Conservation (phyloP, 2,888 invertebrate genomes). For the Athalia cordata region DNA sequence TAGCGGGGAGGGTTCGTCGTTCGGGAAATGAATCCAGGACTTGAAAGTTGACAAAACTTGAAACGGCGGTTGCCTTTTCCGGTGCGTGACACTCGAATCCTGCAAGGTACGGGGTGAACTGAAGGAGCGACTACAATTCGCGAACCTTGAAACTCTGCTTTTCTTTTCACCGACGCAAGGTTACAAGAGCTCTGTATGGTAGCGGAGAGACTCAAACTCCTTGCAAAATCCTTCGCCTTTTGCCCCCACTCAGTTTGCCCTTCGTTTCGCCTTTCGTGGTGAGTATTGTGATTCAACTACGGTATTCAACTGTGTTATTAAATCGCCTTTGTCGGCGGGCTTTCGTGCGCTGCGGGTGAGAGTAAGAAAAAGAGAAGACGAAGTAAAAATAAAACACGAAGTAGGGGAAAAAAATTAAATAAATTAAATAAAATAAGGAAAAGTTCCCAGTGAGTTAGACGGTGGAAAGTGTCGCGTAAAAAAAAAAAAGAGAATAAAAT, state of each 20-base stretch:
- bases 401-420: background rate
- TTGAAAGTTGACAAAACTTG: conserved; percentile 25
- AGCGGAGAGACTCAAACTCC: background rate
- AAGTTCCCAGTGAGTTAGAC: background rate
- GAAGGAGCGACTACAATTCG: conserved; percentile 14
- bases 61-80: conserved; percentile 6
- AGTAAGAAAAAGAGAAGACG: background rate
- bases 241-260: background rate
- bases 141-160: conserved; percentile 13
- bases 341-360: conserved; percentile 15
- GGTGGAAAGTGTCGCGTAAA: background rate
- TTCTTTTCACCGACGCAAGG: conserved; percentile 7
- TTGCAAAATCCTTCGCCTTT: conserved; percentile 4
- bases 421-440: background rate
- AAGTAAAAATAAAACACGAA: background rate
- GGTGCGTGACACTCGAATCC: conserved; percentile 22
- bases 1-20: background rate
- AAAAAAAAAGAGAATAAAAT: conserved; percentile 4
- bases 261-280: background rate
- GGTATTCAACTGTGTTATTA: conserved; percentile 40
- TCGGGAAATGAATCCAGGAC: conserved; percentile 23
- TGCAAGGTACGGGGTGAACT: conserved; percentile 5
- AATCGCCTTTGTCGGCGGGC: conserved; percentile 21
- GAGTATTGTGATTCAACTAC: conserved; percentile 41
- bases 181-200: background rate